phyloP scores from a whole-genome alignment of 2,888 invertebrate species.

The Campoplex capitator region DNA sequence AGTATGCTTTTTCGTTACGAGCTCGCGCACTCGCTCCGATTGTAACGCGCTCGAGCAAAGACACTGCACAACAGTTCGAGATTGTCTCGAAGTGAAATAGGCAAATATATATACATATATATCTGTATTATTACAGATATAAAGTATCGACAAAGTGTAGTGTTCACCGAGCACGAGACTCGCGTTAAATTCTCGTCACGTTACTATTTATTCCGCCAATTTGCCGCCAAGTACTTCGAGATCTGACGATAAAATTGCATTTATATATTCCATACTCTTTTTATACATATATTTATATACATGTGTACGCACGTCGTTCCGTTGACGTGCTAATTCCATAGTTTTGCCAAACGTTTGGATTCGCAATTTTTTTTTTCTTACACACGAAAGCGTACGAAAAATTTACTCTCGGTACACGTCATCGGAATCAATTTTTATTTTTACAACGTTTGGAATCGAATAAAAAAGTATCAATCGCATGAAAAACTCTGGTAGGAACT shows the following conservation, averaged over 20 bases:
- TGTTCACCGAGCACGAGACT: constrained; percentile 52
- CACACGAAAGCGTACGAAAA: neutral
- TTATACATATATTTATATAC: neutral
- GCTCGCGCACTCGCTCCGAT: constrained; percentile 24
- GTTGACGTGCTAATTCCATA: constrained; percentile 17
- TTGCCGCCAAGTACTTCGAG: constrained; percentile 73
- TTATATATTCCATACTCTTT: neutral
- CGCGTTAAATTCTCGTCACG: constrained; percentile 72
- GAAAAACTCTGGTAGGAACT: neutral
- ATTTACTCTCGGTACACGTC: neutral
- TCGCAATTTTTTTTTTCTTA: neutral
- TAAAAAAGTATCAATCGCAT: neutral
- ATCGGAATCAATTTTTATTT: neutral
- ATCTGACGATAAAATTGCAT: constrained; percentile 71
- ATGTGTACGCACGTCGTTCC: constrained; percentile 52
- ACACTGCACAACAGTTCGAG: constrained; percentile 45
- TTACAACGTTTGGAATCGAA: neutral
- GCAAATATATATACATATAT: constrained; percentile 12
- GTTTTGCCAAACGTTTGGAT: constrained; percentile 1
- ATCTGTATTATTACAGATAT: constrained; percentile 38
- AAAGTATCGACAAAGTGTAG: constrained; percentile 20
- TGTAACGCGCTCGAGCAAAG: constrained; percentile 47
- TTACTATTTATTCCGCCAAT: constrained; percentile 76
- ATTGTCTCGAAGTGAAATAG: constrained; percentile 56
- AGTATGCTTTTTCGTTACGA: constrained; percentile 39